These are phyloP conservation scores for Limnodromus scolopaceus DNA, from an alignment of 2,797 vertebrate genomes.

Conservation along the genomic window DNA sequence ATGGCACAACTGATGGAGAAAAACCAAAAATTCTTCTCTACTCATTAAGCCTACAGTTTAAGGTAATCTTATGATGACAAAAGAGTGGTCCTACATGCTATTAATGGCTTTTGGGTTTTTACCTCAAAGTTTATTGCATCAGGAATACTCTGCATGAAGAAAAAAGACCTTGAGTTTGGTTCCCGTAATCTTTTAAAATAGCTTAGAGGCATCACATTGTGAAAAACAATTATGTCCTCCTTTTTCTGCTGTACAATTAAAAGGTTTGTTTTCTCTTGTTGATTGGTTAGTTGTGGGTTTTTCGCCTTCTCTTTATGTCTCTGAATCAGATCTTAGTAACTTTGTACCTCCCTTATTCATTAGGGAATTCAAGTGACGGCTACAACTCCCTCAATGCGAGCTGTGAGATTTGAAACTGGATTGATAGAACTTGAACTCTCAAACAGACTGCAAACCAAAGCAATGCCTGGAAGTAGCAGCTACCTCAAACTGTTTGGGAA, in stretches of 20 bases:
- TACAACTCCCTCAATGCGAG: conserved; percentile 97
- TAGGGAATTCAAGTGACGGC: conserved; percentile 98
- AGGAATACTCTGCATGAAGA: neutral
- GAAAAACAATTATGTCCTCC: neutral
- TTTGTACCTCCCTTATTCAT: neutral
- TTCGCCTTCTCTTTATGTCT: neutral
- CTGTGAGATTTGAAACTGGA: conserved; percentile 97
- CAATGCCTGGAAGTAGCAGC: conserved; percentile 93
- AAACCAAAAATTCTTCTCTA: conserved; percentile 99
- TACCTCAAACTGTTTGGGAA: conserved; percentile 99
- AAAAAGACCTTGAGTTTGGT: neutral
- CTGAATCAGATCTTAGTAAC: neutral
- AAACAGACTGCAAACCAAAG: conserved; percentile 96
- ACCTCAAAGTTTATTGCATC: neutral
- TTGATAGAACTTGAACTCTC: conserved; percentile 96
- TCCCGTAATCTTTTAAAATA: neutral
- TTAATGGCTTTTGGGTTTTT: neutral
- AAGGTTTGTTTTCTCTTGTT: neutral
- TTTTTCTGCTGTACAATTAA: neutral
- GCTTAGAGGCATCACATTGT: neutral
- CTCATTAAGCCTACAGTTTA: conserved; percentile 94
- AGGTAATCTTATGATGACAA: conserved; percentile 78
- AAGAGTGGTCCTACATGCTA: neutral
- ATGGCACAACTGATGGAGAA: conserved; percentile 92
- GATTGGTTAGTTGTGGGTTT: neutral